Evolutionary conservation across 1,140 invertebrate species (phyloP).

Genomic region (Lerema accius): DNA sequence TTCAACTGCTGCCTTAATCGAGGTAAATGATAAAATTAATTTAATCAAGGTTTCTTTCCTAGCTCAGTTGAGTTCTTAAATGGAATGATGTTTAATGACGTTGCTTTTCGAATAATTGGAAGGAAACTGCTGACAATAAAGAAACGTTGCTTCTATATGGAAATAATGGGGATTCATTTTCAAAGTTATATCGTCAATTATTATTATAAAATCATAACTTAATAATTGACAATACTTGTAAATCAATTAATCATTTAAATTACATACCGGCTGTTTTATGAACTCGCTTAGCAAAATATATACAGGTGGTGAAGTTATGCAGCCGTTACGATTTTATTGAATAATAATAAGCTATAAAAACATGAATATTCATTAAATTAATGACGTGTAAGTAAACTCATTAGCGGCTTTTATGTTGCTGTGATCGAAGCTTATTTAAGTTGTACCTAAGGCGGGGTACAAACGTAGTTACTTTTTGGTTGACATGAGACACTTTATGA

Average conservation of each 20-base stretch:
- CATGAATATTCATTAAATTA: conserved; percentile 17
- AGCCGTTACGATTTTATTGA: conserved; percentile 19
- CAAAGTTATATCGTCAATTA: too few species aligned
- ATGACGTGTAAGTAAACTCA: conserved; percentile 13
- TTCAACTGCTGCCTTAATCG: conserved; percentile 52
- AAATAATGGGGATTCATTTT: too few species aligned
- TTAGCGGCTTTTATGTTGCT: conserved; percentile 2
- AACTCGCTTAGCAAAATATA: conserved; percentile 13
- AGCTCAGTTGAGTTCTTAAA: conserved; percentile 11
- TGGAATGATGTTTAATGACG: conserved; percentile 9
- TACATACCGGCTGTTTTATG: conserved; percentile 17
- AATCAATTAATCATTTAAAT: conserved; percentile 22
- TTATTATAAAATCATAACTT: too few species aligned
- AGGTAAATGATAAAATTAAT: conserved; percentile 46
- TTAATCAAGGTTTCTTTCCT: conserved; percentile 44
- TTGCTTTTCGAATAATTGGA: not conserved
- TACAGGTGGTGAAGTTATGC: conserved; percentile 13
- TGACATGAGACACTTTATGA: too few species aligned
- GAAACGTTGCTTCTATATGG: too few species aligned
- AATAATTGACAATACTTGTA: conserved; percentile 23
- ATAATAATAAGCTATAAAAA: conserved; percentile 9
- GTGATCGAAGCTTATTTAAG: not conserved
- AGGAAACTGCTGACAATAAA: not conserved
- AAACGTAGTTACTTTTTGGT: not conserved
- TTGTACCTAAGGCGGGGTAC: not conserved